Evolutionary conservation across 2,113 vertebrate species (phyloP).

Genomic region (Galbula dea): DNA sequence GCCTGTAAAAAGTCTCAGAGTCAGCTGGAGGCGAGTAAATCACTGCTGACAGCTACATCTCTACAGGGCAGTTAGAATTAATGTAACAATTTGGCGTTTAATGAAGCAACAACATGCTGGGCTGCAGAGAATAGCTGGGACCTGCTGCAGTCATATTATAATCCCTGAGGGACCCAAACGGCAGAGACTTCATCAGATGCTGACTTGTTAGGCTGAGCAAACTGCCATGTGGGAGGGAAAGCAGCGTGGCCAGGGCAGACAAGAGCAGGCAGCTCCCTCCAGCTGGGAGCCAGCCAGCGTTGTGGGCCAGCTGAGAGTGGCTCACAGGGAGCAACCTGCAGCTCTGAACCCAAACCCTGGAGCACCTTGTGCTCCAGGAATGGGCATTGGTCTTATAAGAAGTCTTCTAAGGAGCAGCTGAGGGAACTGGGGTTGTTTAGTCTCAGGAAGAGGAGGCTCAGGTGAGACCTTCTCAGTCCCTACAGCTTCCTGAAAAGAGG

Average conservation of each 20-base stretch:
- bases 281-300: not conserved
- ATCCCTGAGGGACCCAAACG: constrained; percentile 52
- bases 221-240: not conserved
- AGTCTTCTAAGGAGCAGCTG: no score
- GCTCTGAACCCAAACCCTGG: rapidly evolving
- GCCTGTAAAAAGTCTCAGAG: constrained; percentile 1
- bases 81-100: constrained; percentile 86
- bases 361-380: rapidly evolving
- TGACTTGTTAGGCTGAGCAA: constrained; percentile 15
- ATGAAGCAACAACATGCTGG: constrained; percentile 80
- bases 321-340: not conserved
- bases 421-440: no score
- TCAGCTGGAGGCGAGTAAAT: constrained; percentile 86
- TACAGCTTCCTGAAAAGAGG: no score
- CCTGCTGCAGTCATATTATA: constrained; percentile 23
- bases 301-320: not conserved
- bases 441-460: no score
- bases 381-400: not conserved
- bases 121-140: constrained; percentile 46
- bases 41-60: constrained; percentile 88
- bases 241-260: not conserved
- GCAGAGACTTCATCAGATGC: constrained; percentile 55
- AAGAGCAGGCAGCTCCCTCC: not conserved
- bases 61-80: constrained; percentile 86
- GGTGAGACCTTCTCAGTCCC: no score